phyloP scores from a whole-genome alignment of 2,888 invertebrate species.

The Acanthacorydalis orientalis region DNA sequence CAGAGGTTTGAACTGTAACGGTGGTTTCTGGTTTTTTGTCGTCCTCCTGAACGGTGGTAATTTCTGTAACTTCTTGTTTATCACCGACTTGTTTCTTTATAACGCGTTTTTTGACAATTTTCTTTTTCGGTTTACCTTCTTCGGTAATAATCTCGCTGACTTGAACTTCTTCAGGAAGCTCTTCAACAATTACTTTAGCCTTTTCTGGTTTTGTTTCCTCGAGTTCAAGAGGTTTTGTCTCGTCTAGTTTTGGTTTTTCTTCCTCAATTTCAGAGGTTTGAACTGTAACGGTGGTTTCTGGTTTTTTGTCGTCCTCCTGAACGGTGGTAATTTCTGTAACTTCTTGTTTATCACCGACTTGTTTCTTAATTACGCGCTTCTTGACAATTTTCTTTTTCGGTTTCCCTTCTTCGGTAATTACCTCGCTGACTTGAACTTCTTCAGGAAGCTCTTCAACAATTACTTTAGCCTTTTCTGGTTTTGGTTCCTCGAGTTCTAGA shows the following conservation, averaged over 20 bases:
- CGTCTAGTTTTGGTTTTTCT: constrained; percentile 1
- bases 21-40: constrained; percentile 15
- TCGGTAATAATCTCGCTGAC: constrained; percentile 25
- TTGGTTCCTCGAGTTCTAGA: no score
- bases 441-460: no score
- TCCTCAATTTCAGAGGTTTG: constrained; percentile 9
- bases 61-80: constrained; percentile 23
- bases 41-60: constrained; percentile 14
- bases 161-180: constrained; percentile 18
- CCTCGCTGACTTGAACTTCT: no score
- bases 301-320: constrained; percentile 2
- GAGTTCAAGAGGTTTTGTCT: no score
- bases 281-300: background rate
- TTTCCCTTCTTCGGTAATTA: no score
- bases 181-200: constrained; percentile 7
- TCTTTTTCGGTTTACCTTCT: constrained; percentile 16
- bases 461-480: no score
- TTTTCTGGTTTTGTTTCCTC: background rate
- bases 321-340: background rate
- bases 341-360: no score
- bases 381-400: no score
- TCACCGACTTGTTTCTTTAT: constrained; percentile 24
- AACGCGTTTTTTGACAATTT: constrained; percentile 20
- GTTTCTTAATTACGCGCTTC: no score
- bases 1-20: constrained; percentile 14